These are phyloP conservation scores for Hypomecis punctinalis DNA, from an alignment of 2,888 invertebrate species.

Conservation along the genomic window DNA sequence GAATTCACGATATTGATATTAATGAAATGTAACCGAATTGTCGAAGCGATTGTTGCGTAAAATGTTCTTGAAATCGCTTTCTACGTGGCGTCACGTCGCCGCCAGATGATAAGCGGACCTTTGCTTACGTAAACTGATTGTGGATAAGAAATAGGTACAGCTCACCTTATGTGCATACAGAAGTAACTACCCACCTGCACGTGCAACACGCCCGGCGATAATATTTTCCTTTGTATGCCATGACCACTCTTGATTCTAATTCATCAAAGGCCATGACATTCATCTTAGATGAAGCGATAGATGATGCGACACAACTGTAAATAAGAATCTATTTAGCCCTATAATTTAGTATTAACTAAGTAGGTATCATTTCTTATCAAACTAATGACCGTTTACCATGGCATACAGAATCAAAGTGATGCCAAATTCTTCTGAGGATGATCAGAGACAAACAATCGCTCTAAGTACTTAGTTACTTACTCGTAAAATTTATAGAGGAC, in stretches of 20 bases:
- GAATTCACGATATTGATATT: slow-evolving; percentile 46
- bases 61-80: slow-evolving; percentile 78
- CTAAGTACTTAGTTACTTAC: too few species aligned
- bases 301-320: slow-evolving; percentile 1
- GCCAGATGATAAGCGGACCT: slow-evolving; percentile 65
- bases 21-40: slow-evolving; percentile 66
- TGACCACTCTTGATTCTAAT: slow-evolving; percentile 24
- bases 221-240: slow-evolving; percentile 39
- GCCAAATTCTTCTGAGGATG: too few species aligned
- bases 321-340: too few species aligned
- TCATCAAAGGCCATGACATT: slow-evolving; percentile 7
- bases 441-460: too few species aligned
- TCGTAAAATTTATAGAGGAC: too few species aligned
- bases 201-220: slow-evolving; percentile 41
- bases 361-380: too few species aligned
- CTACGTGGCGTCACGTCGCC: slow-evolving; percentile 68
- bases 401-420: too few species aligned
- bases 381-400: too few species aligned
- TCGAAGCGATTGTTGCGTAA: slow-evolving; percentile 63
- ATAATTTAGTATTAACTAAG: too few species aligned
- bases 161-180: slow-evolving; percentile 45
- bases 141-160: slow-evolving; percentile 50
- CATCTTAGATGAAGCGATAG: not conserved
- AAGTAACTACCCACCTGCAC: slow-evolving; percentile 38
- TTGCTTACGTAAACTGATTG: slow-evolving; percentile 73